Base-by-base conservation (phyloP, 2,113 vertebrate genomes). In the Rhipidura dahli region DNA sequence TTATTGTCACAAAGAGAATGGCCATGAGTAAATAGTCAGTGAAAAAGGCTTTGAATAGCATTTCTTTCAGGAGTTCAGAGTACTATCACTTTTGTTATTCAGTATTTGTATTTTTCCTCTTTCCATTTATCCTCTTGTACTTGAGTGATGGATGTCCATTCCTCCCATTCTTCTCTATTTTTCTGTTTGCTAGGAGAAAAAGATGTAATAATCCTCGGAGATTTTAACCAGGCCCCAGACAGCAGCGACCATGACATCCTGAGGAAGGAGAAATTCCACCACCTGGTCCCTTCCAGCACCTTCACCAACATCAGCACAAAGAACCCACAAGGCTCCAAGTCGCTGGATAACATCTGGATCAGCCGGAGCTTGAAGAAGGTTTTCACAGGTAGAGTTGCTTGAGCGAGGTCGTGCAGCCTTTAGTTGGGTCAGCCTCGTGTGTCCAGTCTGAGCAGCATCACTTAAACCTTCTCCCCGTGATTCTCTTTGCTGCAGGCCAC, bases 301-400 rank as follows among this genome's bases (percentile, higher is more conserved):
- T 99, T 98, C 97, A 99, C 99, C 78, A 99, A 99, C 97, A 99
- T 99, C 97, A 98, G 99, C 98, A 99, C 99, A 61, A 98, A 98
- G 94, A 98, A 98, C 22, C 99, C 99, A 2, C 99, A 99, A 80
- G 99, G 99, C 7, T 98, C 98, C 6, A 98, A 96, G 93, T 98
- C 98, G 0, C 90, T 99, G 96, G 99, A 99, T 96, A 99, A 99
- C 97, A 98, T 99, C 98, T 99, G 99, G 99, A 86, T 99, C 97
- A 99, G 98, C 54, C 98, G 98, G 69, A 98, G 98, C 90, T 85
- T 99, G 73, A 99, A 98, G 94, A 99, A 99, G 96, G 95, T 98
- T 47, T 99, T 99, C 97, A 98, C 99, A 93, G 99, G 99, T 99
- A 91, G 90, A 42, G 28, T 4, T 42, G 56, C 49, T 77, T 11